phyloP scores from a whole-genome alignment of 2,797 vertebrate species.

The Micromesistius poutassou region DNA sequence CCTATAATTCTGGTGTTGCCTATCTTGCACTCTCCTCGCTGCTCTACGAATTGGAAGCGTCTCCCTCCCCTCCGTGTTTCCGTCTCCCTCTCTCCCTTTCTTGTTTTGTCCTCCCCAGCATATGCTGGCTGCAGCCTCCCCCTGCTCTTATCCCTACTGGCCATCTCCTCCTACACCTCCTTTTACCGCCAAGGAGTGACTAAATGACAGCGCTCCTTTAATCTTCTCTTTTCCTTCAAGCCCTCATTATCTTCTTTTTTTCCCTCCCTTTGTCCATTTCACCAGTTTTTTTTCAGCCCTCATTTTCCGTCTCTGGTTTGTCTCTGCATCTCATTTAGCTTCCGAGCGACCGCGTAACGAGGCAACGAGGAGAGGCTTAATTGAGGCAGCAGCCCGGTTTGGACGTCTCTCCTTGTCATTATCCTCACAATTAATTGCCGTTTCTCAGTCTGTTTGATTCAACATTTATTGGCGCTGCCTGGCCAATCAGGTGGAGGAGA shows the following conservation, averaged over 20 bases:
- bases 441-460: constrained; percentile 57
- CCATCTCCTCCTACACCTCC: background rate
- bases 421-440: constrained; percentile 64
- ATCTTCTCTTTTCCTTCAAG: background rate
- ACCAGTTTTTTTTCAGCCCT: background rate
- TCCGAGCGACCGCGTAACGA: constrained; percentile 51
- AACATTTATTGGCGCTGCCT: constrained; percentile 57
- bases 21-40: background rate
- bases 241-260: background rate
- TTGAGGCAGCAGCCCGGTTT: constrained; percentile 58
- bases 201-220: background rate
- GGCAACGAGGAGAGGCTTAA: constrained; percentile 54
- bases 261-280: constrained; percentile 5
- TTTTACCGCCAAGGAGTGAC: background rate
- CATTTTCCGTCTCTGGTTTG: constrained; percentile 6
- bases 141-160: background rate
- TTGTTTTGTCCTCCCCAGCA: background rate
- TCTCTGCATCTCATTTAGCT: constrained; percentile 52
- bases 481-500: constrained; percentile 34
- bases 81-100: constrained; percentile 2
- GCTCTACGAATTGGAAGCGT: background rate
- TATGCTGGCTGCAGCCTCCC: background rate
- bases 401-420: constrained; percentile 58
- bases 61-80: constrained; percentile 8
- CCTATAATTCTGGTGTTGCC: background rate